Evolutionary conservation across 2,888 invertebrate genomes (phyloP).

Genomic region (Deroplatys truncata): DNA sequence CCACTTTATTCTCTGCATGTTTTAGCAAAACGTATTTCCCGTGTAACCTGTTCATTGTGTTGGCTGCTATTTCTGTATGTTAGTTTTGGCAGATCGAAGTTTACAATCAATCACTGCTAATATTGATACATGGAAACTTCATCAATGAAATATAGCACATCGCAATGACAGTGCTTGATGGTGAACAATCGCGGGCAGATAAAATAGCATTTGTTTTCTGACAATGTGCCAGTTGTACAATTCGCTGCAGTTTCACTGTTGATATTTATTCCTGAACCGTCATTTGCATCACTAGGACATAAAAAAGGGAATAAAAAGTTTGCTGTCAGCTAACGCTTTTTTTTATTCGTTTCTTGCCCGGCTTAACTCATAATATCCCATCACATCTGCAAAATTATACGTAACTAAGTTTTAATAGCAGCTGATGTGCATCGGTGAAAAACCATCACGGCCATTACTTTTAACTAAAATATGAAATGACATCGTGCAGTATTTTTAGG

Average conservation of each 20-base stretch:
- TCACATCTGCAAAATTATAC: not conserved
- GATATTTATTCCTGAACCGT: too few species aligned
- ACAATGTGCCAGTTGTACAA: not conserved
- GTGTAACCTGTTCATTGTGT: too few species aligned
- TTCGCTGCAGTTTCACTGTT: not conserved
- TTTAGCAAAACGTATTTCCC: too few species aligned
- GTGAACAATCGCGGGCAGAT: not conserved
- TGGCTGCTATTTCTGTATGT: not conserved
- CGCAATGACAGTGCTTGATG: not conserved
- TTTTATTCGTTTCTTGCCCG: not conserved
- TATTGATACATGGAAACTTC: not conserved
- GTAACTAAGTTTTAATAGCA: not conserved
- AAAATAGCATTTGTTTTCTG: not conserved
- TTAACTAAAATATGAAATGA: not conserved
- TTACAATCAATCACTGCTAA: not conserved
- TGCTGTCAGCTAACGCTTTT: not conserved
- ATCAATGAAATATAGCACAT: not conserved
- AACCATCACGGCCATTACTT: not conserved
- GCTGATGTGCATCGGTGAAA: not conserved
- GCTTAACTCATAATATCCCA: not conserved
- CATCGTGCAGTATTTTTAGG: too few species aligned
- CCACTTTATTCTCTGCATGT: too few species aligned
- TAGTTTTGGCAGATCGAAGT: not conserved
- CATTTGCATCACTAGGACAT: too few species aligned
- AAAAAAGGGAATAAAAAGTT: too few species aligned